These are phyloP conservation scores for Calcarius lapponicus DNA, from an alignment of 2,797 vertebrate genomes.

Conservation along the genomic window DNA sequence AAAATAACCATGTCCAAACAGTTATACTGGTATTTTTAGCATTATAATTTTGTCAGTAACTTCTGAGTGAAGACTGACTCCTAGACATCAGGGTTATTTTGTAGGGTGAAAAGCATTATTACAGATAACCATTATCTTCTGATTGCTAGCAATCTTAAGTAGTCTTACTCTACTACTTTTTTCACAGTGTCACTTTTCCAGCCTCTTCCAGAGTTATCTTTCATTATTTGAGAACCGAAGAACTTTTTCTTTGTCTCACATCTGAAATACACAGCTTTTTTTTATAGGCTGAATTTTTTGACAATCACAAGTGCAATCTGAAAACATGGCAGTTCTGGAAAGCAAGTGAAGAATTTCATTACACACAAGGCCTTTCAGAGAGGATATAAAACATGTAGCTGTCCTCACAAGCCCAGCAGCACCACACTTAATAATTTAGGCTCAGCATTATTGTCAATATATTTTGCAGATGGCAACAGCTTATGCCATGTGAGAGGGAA, in stretches of 20 bases:
- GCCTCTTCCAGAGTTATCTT: neutral
- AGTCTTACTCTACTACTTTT: neutral
- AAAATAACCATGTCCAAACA: neutral
- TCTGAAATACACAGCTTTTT: neutral
- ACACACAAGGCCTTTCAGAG: neutral
- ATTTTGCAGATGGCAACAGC: constrained; percentile 24
- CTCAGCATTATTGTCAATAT: neutral
- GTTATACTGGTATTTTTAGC: neutral
- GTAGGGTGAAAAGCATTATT: neutral
- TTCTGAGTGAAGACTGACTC: neutral
- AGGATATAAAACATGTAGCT: neutral
- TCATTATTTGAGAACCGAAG: neutral
- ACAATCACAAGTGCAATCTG: neutral
- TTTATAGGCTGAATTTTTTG: neutral
- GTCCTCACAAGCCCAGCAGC: neutral
- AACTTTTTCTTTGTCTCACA: neutral
- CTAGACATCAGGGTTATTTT: neutral
- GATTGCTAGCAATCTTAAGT: neutral
- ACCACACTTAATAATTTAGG: neutral
- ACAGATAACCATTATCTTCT: neutral
- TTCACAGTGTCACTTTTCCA: neutral
- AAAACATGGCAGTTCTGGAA: constrained; percentile 1
- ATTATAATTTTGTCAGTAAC: neutral
- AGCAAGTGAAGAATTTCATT: neutral
- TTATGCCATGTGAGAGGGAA: neutral